These are phyloP conservation scores for Pygocentrus nattereri DNA, from an alignment of 2,797 vertebrate genomes.

Conservation along the genomic window DNA sequence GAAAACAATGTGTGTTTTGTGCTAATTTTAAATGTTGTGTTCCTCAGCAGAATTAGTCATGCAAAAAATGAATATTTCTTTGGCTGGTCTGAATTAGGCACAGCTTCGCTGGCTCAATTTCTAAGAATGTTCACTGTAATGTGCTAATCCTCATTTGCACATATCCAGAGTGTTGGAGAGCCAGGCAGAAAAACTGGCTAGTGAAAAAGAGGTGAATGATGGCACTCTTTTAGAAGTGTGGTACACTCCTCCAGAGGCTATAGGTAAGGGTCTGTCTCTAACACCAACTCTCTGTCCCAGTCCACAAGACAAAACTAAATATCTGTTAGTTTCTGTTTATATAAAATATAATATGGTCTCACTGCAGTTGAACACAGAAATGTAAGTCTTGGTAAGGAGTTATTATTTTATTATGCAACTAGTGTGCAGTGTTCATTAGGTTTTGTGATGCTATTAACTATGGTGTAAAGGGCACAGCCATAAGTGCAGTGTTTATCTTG, in stretches of 20 bases:
- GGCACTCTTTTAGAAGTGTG: conserved; percentile 49
- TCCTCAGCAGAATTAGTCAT: background rate
- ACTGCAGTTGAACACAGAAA: background rate
- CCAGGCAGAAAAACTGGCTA: conserved; percentile 20
- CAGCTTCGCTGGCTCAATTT: background rate
- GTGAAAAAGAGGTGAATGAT: conserved; percentile 45
- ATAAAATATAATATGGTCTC: background rate
- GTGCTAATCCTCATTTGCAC: conserved; percentile 9
- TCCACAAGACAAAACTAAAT: background rate
- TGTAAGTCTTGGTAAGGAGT: conserved; percentile 20
- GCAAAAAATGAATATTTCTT: background rate
- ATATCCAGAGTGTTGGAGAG: conserved; percentile 44
- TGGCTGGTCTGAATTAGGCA: background rate
- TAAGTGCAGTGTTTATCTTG: background rate
- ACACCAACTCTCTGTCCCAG: background rate
- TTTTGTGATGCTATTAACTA: background rate
- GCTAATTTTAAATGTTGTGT: no score
- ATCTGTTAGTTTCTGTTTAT: background rate
- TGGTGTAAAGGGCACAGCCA: background rate
- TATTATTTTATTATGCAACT: background rate
- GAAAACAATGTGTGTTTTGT: background rate
- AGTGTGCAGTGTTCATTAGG: no score
- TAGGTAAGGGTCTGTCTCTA: conserved; percentile 31
- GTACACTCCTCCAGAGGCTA: conserved; percentile 56
- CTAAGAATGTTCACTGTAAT: background rate